Percentiles rank a stretch among this genome's conserved stretches.
Evolutionary conservation across 2,113 vertebrate genomes (phyloP).

Genomic region (Ceuthmochares aereus): DNA sequence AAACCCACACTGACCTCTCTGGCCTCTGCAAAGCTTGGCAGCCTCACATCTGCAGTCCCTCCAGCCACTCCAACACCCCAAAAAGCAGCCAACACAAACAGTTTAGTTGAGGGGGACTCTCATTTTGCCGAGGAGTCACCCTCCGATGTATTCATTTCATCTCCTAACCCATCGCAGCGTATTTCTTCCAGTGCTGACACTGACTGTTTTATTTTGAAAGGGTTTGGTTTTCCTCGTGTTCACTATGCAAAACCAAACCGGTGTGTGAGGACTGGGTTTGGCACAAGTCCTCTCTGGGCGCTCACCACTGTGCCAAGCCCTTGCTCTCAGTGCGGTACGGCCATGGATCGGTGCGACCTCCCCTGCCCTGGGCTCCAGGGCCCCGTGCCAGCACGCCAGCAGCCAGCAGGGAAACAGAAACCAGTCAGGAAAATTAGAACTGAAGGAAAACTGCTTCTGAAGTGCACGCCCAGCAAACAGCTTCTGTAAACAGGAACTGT

Average conservation of each 20-base stretch:
- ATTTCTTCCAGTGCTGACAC: neutral
- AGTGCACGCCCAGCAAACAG: neutral
- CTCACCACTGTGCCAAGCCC: rapidly evolving
- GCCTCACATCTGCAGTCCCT: neutral
- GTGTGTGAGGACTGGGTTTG: too few relatives aligned
- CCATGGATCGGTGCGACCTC: rapidly evolving
- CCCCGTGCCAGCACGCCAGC: rapidly evolving
- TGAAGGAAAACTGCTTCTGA: rapidly evolving
- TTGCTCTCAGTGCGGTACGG: rapidly evolving
- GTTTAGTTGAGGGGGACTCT: too few relatives aligned
- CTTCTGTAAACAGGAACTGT: neutral
- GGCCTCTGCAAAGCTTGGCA: neutral
- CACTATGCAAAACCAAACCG: neutral
- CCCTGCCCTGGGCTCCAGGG: rapidly evolving
- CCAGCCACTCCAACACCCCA: rapidly evolving
- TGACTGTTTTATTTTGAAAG: neutral
- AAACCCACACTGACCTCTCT: neutral
- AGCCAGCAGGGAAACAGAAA: rapidly evolving
- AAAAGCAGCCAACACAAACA: neutral
- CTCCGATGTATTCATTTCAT: neutral
- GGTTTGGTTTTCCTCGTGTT: too few relatives aligned
- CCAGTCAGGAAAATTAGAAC: rapidly evolving
- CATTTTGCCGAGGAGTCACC: neutral
- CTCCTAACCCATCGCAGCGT: neutral
- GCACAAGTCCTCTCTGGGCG: too few relatives aligned